phyloP scores from a whole-genome alignment of 1,140 invertebrate species.

The Cotesia typhae region DNA sequence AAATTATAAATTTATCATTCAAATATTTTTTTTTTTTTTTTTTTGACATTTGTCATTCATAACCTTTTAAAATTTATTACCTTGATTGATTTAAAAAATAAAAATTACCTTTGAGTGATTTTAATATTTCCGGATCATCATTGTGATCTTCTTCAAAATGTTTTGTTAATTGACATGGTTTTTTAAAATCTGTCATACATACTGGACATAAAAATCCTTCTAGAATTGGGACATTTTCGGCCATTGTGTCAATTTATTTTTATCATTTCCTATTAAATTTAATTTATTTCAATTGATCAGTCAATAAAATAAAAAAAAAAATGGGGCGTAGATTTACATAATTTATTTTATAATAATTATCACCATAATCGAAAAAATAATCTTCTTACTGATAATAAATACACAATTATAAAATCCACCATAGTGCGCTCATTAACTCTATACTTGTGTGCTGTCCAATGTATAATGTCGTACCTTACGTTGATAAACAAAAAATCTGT shows the following conservation, averaged over 20 bases:
- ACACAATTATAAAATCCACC: no score
- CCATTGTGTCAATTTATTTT: conserved; percentile 51
- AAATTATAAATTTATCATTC: conserved; percentile 27
- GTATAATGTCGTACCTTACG: no score
- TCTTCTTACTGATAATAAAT: no score
- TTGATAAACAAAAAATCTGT: no score
- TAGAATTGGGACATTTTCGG: conserved; percentile 70
- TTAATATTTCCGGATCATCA: conserved; percentile 89
- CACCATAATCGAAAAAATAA: no score
- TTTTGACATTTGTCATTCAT: conserved; percentile 31
- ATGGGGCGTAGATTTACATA: no score
- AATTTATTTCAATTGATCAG: no score
- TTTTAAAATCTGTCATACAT: conserved; percentile 88
- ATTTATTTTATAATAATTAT: no score
- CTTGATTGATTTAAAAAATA: not conserved
- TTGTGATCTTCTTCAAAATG: conserved; percentile 91
- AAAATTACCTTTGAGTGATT: conserved; percentile 82
- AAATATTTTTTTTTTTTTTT: conserved; percentile 34
- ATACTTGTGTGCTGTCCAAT: no score
- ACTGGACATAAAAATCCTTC: conserved; percentile 95
- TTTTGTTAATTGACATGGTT: conserved; percentile 79
- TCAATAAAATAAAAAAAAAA: no score
- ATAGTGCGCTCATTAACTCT: no score
- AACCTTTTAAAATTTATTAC: conserved; percentile 19
- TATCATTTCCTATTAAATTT: no score